Base-by-base conservation (phyloP, 2,113 vertebrate genomes). In the Paradisaea rubra region DNA sequence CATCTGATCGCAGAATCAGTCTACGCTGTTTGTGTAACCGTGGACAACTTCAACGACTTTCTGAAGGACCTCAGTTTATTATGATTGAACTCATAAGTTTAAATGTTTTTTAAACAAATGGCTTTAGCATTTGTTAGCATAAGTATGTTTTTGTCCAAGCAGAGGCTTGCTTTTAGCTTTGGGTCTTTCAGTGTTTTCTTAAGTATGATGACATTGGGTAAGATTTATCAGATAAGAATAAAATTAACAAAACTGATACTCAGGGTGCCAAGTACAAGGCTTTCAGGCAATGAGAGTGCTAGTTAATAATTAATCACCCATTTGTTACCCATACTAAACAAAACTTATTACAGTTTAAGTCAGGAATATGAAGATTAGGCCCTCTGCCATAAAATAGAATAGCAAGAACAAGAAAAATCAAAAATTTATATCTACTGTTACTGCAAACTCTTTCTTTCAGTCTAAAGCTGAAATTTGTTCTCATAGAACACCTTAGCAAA, bases 191-290 rank as follows among this genome's bases (percentile, higher is more conserved):
- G 30, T 80, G 63, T 63, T 95, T 94, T 91, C 73, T 91, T 81
- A 92, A 92, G 54, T 73, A 50, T 88, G 66, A 71, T 84, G 82
- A 78, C 80, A 85, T 77, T 81, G 69, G 54, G 71, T 95, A 79
- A 88, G 81, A 91, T 95, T 88, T 89, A 89, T 66, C 89, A 95
- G 89, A 94, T 94, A 94, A 94, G 84, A 85, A 85, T 82, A 94
- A 95, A 89, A 94, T 93, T 94, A 94, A 85, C 39, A 65, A 85
- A 95, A 88, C 70, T 33, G 87, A 86, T 61, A 59, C 39, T 93
- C 47, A 6, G 30, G 45, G 24, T 80, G 87, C 79, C 81, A 91
- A 93, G 74, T 80, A 82, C 42, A 39, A 88, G 60, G 50, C 42
- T 95, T 72, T 89, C 74, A 88, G 91, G 78, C 85, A 82, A 52